phyloP scores from a whole-genome alignment of 2,113 vertebrate genomes.

The Paraplagusia blochii region DNA sequence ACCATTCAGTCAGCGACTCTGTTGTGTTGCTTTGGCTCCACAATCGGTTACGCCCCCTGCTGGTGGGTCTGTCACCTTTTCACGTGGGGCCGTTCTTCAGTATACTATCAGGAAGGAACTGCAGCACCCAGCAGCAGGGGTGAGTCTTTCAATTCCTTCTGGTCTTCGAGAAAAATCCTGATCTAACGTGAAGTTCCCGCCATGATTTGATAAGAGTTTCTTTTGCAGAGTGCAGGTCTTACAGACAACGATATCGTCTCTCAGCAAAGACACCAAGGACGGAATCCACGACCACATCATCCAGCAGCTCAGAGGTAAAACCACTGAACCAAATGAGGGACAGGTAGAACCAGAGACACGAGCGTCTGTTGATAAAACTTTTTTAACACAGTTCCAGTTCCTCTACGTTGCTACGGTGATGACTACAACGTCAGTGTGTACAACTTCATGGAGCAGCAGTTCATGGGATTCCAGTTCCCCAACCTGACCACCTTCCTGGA shows the following conservation, averaged over 20 bases:
- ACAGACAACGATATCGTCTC: slow-evolving; percentile 48
- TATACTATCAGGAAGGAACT: slow-evolving; percentile 57
- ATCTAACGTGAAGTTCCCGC: too few species aligned
- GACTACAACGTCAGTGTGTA: slow-evolving; percentile 64
- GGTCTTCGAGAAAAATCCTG: too few species aligned
- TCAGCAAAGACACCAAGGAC: slow-evolving; percentile 36
- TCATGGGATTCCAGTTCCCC: slow-evolving; percentile 74
- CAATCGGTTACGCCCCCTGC: slow-evolving; percentile 51
- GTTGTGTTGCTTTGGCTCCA: slow-evolving; percentile 60
- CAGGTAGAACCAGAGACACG: too few species aligned
- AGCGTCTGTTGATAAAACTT: too few species aligned
- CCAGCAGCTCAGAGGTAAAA: slow-evolving; percentile 61
- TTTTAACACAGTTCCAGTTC: slow-evolving; percentile 38
- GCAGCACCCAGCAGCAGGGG: slow-evolving; percentile 53
- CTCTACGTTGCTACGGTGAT: slow-evolving; percentile 64
- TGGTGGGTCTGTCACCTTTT: slow-evolving; percentile 29
- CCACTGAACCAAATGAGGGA: too few species aligned
- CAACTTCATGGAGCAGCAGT: slow-evolving; percentile 56
- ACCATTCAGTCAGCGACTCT: slow-evolving; percentile 34
- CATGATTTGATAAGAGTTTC: too few species aligned
- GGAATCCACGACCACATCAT: slow-evolving; percentile 62
- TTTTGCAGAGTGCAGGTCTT: slow-evolving; percentile 62
- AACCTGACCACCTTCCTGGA: slow-evolving; percentile 66
- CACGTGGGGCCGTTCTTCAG: slow-evolving; percentile 59
- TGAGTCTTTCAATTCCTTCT: slow-evolving; percentile 7